These are phyloP conservation scores for Semibalanus balanoides DNA, from an alignment of 1,140 invertebrate species.

Conservation along the genomic window DNA sequence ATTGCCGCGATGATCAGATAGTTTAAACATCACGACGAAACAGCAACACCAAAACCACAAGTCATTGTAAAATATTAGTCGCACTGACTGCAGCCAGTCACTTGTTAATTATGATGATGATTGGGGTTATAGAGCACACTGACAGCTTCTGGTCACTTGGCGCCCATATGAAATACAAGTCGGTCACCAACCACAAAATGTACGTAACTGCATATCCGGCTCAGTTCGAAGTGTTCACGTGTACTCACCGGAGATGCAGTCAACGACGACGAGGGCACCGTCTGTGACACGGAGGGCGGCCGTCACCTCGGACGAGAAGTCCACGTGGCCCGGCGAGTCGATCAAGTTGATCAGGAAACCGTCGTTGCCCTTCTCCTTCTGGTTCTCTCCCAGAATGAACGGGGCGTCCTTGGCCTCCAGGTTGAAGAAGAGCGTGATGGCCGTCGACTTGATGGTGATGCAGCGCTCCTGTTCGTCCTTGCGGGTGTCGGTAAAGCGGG, in stretches of 20 bases:
- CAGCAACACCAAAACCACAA: no score
- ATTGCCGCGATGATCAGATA: no score
- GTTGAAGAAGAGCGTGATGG: slow-evolving; percentile 97
- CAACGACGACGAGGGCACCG: slow-evolving; percentile 97
- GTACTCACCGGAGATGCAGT: slow-evolving; percentile 88
- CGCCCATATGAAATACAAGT: no score
- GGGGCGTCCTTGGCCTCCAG: slow-evolving; percentile 77
- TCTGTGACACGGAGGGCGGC: slow-evolving; percentile 97
- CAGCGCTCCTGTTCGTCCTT: slow-evolving; percentile 99
- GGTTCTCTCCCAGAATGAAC: slow-evolving; percentile 75
- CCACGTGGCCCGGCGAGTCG: slow-evolving; percentile 97
- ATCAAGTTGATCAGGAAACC: slow-evolving; percentile 99
- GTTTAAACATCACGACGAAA: no score
- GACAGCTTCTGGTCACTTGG: no score
- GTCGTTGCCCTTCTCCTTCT: slow-evolving; percentile 74
- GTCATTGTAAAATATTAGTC: no score
- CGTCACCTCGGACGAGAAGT: slow-evolving; percentile 98
- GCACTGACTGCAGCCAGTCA: no score
- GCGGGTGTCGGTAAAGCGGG: slow-evolving; percentile 95
- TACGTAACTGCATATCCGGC: no score
- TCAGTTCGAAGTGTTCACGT: no score
- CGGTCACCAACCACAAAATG: no score
- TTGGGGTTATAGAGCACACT: no score
- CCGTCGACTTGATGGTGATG: slow-evolving; percentile 99
- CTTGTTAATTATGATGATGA: no score